Base-by-base conservation (phyloP, 2,113 vertebrate genomes). In the Arizona elegans region DNA sequence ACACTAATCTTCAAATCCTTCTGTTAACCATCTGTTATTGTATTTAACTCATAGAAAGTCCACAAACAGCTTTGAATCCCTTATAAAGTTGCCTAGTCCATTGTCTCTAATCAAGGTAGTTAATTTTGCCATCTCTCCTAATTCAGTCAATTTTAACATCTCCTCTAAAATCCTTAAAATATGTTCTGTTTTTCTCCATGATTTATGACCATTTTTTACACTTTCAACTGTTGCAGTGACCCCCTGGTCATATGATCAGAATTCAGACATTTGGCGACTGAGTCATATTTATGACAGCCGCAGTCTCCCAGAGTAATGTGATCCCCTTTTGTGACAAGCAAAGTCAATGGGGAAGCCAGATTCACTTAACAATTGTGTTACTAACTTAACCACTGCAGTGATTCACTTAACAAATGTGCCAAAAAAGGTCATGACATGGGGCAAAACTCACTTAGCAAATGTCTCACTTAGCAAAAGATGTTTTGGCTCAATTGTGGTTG, bases 101-200 rank as follows among this genome's bases (percentile, higher is more conserved):
- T 70, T 70, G 62, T 70, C 62, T n/a, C 26, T 70, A 70, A 70
- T n/a, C 62, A 70, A 70, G n/a, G 29, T 5, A 70, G 29, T 70
- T 70, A 70, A 70, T 70, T 70, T 70, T n/a, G 65, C 13, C 29
- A 2, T 15, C 5, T 70, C 29, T 33, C 1, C 29, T 70, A 15
- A 70, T 70, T n/a, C 29, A 33, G 0, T 33, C 65, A 70, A 33
- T 70, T 70, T 70, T n/a, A 70, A 70, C n/a, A 70, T 70, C n/a
- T 13, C 15, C 29, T 33, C 65, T 70, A 70, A 70, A 70, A 33
- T 70, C 29, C 29, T 33, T 70, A 70, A 15, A 70, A 70, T 70
- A 6, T 0, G 0, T 70, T n/a, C 10, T 65, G 26, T 29, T 6
- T 3, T n/a, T 13, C 5, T 1, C 29, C 0, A 1, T 62, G 59